Evolutionary conservation across 2,888 invertebrate species (phyloP), one percentile per base, ranked within the genome.

Genomic region (Agriotes lineatus): DNA sequence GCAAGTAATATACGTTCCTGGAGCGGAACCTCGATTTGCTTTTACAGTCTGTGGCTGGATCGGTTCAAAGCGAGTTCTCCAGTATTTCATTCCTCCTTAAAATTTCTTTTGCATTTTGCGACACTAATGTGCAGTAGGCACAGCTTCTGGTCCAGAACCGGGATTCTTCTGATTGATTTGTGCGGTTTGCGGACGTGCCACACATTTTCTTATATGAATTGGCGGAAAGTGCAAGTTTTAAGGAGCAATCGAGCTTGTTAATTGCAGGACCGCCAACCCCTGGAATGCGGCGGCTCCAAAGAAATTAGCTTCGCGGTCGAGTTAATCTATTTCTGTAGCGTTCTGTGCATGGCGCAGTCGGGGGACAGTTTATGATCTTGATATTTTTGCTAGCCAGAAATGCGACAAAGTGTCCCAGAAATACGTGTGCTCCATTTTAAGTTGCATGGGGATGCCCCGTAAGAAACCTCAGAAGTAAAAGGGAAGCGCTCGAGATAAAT

Each of bases 121-220:
- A 45, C 54, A 37, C 18, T 56, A 67, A 67, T 61, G 60, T 61
- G 48, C 18, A 59, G 39, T 61, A 67, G 67, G 61, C 45, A 57
- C 61, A 61, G 39, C 56, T 56, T 61, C 56, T 16, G n/a, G 42
- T 14, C 20, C 30, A 19, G 39, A 58, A 56, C 56, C 39, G 14
- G 52, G 42, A 59, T 45, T 57, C 39, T 68, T 42, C 63, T 58
- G 63, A 54, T 45, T 63, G 63, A 63, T 68, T 68, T 58, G 52
- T 63, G 50, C 42, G 54, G 48, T 63, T 42, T 7, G 14, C 25
- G 30, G 37, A 67, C 67, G 67, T 67, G 67, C 58, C 25, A 62
- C 45, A 63, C 67, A 62, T 67, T 67, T 67, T 67, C 57, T 57
- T 58, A 61, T 54, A 19, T 57, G 62, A 62, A 57, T 50, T 62